Base-by-base conservation (phyloP, 2,113 vertebrate genomes). In the Hippoglossus stenolepis region DNA sequence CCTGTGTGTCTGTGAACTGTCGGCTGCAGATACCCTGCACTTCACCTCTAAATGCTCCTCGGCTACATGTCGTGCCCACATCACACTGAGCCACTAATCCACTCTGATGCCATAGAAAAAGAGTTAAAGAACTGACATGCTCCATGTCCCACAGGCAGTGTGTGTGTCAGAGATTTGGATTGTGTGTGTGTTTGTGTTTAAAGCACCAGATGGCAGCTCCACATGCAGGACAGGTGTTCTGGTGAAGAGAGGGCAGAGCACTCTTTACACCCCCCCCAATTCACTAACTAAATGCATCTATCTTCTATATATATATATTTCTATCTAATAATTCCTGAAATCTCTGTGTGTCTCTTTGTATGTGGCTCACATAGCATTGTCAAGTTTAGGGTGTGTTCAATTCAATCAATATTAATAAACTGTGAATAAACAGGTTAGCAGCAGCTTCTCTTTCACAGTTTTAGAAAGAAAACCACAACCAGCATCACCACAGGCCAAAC, bases 51-150 rank as follows among this genome's bases (percentile, higher is more conserved):
- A 71, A 69, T 8, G 65, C 80, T 87, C 71, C 59, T 64, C 1
- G 7, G n/a, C 31, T 69, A 9, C 65, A 65, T 66, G 75, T 65
- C 73, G 35, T 38, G 65, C 57, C 60, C 72, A 40, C 83, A 69
- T 81, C 65, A 62, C 70, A 31, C 21, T 9, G 72, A 71, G 65
- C 51, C 83, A 71, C 54, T 83, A 86, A 86, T 88, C 88, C 82
- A 70, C 68, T 60, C 24, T 86, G 79, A 84, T 79, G 73, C 78
- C 72, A 40, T 67, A 43, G 79, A 49, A 82, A 84, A 68, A 60
- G 59, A 81, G 73, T 35, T 80, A 12, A 63, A 74, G 69, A 2
- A 15, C 65, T 38, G 75, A 66, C 78, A 72, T 51, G 77, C 68
- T 66, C 49, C 31, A 11, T 62, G 68, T 77, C 57, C 57, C 65